These are phyloP conservation scores for Antechinus stuartii DNA, from an alignment of 2,113 vertebrate genomes.

Conservation along the genomic window DNA sequence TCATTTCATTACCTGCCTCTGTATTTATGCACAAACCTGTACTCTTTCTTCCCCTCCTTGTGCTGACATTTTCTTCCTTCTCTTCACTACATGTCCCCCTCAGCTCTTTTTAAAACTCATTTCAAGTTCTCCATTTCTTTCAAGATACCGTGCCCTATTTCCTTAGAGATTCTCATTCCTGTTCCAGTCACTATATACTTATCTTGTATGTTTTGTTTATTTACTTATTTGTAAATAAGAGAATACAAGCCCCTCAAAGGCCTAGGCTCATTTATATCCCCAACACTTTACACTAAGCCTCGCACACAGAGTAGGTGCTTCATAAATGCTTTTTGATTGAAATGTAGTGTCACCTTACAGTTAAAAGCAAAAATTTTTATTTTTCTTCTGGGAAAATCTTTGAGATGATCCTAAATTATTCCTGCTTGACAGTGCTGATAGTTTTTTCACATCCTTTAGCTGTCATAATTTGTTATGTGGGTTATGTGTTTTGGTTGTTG, in stretches of 20 bases:
- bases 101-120: background rate
- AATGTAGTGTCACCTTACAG: background rate
- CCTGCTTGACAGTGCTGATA: background rate
- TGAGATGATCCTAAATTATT: fast-evolving
- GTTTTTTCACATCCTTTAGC: background rate
- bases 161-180: background rate
- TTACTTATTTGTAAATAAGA: background rate
- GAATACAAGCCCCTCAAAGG: background rate
- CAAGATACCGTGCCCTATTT: background rate
- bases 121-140: background rate
- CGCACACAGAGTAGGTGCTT: background rate
- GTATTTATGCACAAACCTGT: background rate
- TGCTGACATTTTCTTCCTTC: background rate
- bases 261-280: background rate
- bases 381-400: background rate
- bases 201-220: background rate
- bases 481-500: background rate
- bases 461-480: background rate
- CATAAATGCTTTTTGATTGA: background rate
- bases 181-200: background rate
- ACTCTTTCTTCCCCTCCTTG: background rate
- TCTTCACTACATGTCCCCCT: background rate
- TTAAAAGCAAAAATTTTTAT: background rate
- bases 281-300: background rate
- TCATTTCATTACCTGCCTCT: background rate